A percentile compares a stretch with the other conserved stretches of the same genome.
Evolutionary conservation across 2,888 invertebrate genomes (phyloP).

Genomic region (Ariolimax columbianus): DNA sequence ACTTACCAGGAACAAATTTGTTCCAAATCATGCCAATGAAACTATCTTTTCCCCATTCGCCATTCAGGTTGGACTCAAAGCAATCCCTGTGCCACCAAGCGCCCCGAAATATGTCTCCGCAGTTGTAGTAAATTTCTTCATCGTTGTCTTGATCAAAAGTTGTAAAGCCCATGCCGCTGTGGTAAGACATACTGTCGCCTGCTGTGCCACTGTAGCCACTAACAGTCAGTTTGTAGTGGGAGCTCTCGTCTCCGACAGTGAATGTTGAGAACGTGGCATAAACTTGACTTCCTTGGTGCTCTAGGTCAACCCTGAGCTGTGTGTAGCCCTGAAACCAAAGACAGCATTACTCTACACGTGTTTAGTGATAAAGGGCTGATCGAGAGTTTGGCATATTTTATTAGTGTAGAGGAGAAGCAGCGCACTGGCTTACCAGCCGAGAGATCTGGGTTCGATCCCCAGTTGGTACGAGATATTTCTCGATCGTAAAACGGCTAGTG

Average conservation of each 20-base stretch:
- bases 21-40: neutral
- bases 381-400: no score
- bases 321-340: neutral
- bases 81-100: conserved; percentile 22
- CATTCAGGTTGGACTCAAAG: neutral
- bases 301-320: neutral
- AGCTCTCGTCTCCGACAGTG: neutral
- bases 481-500: no score
- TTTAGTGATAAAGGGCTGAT: no score
- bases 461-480: no score
- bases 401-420: no score
- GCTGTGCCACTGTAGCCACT: conserved; percentile 88
- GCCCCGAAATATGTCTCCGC: neutral
- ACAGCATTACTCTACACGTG: no score
- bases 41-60: neutral
- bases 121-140: conserved; percentile 39
- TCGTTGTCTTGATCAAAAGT: conserved; percentile 93
- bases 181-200: conserved; percentile 91
- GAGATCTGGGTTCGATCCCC: no score
- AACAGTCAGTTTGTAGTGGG: conserved; percentile 84
- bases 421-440: no score
- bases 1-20: neutral
- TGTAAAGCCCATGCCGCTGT: conserved; percentile 93
- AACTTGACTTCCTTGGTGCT: neutral
- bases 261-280: neutral